A percentile compares a stretch with the other conserved stretches of the same genome.
phyloP scores from a whole-genome alignment of 2,797 vertebrate species.

The Eremophila alpestris region DNA sequence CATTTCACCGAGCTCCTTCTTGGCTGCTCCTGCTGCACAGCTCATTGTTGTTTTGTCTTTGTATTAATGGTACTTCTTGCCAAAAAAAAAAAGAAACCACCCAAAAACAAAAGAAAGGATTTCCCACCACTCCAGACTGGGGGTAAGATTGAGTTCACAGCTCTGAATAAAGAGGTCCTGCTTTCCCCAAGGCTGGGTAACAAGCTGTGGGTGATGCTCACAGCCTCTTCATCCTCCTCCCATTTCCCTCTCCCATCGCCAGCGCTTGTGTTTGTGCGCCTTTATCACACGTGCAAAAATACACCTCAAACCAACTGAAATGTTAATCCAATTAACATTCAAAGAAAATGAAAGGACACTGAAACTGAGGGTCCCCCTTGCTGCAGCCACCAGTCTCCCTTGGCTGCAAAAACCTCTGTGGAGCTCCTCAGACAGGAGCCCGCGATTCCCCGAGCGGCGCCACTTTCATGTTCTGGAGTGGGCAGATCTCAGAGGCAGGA shows the following conservation, averaged over 20 bases:
- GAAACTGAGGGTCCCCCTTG: background rate
- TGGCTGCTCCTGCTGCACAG: background rate
- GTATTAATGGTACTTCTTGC: background rate
- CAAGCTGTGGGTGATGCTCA: accelerated
- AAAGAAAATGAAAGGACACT: background rate
- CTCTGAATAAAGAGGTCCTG: background rate
- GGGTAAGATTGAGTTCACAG: background rate
- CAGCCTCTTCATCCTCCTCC: background rate
- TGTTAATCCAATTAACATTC: slow-evolving; percentile 35
- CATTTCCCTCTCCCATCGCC: background rate
- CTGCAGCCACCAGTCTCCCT: background rate
- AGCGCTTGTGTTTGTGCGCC: accelerated
- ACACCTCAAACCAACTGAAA: background rate
- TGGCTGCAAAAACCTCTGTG: background rate
- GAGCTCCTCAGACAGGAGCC: background rate
- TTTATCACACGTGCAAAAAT: background rate
- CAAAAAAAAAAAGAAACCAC: background rate
- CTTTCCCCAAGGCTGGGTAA: background rate
- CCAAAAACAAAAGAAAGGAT: background rate
- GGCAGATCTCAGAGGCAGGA: background rate
- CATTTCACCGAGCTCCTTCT: background rate
- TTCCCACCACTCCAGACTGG: background rate
- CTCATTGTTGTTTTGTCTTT: background rate
- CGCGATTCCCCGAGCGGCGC: accelerated
- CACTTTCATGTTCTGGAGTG: background rate